phyloP scores from a whole-genome alignment of 2,888 invertebrate genomes.

The Boloria selene region DNA sequence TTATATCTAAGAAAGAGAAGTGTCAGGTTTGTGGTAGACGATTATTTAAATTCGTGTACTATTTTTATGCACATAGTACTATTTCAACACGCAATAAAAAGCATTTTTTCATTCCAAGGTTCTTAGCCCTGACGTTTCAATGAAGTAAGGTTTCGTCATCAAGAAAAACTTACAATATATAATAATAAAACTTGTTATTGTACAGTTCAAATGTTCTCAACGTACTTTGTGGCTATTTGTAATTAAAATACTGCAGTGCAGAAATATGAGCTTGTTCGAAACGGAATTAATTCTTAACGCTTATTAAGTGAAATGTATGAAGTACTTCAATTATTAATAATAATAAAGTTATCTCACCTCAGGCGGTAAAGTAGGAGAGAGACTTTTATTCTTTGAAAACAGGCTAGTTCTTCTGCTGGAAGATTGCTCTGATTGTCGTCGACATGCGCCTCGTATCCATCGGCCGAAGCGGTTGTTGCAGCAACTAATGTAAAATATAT shows the following conservation, averaged over 20 bases:
- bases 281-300: no score
- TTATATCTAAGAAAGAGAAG: no score
- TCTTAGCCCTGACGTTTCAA: conserved; percentile 19
- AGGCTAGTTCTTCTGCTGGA: conserved; percentile 85
- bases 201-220: no score
- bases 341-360: conserved; percentile 66
- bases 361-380: conserved; percentile 84
- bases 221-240: no score
- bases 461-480: conserved; percentile 64
- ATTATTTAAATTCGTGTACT: not conserved
- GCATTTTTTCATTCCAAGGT: conserved; percentile 37
- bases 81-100: conserved; percentile 38
- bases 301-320: no score
- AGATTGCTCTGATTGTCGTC: conserved; percentile 69
- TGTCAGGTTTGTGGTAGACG: not conserved
- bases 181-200: no score
- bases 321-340: no score
- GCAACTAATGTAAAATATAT: conserved; percentile 52
- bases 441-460: conserved; percentile 74
- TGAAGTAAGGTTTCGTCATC: not conserved
- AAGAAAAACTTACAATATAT: no score
- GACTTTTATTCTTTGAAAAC: conserved; percentile 85
- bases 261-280: no score
- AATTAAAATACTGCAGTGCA: no score
- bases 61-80: conserved; percentile 26